Evolutionary conservation across 1,140 invertebrate species (phyloP), one percentile per base, ranked within the genome.

Genomic region (Drosophila watanabei): DNA sequence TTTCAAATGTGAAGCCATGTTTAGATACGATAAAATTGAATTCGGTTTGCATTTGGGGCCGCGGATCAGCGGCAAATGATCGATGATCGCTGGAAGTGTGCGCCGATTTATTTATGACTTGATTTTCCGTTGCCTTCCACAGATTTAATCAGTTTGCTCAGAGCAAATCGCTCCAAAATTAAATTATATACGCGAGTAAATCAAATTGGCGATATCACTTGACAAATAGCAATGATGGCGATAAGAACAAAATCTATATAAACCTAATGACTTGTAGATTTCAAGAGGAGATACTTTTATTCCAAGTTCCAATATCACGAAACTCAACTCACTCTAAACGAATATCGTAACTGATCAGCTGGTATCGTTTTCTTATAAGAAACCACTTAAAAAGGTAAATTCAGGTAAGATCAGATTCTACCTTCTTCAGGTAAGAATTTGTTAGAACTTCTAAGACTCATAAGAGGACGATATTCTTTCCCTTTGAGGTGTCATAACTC

Each of bases 51-150:
- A 75, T 89, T 80, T 52, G n/a, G 56, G 68, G 41, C 33, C 49
- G 18, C 65, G 51, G 64, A 59, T 84, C 60, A 45, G 68, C 70
- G 58, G 57, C 49, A 75, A 85, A 89, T 89, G 86, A 90, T 91
- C 82, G 86, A 90, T 90, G 86, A 91, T 90, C 86, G 87, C 86
- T 90, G 82, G 79, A 91, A 90, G 86, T 90, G 86, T 90, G 86
- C 86, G 80, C 54, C 71, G 79, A 90, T 91, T 86, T 90, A 90
- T 90, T 89, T 89, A 90, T 89, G 86, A 84, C 82, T 86, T 85
- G 86, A 85, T 89, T 90, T 85, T 57, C 48, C 61, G 28, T 60
- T 68, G 39, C 46, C 43, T 70, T 61, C 32, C 33, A 32, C 49
- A 64, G 80, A 87, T 88, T 63, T 75, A 77, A 87, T 87, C 83